These are phyloP conservation scores for Salvelinus fontinalis DNA, from an alignment of 2,113 vertebrate species.

Conservation along the genomic window DNA sequence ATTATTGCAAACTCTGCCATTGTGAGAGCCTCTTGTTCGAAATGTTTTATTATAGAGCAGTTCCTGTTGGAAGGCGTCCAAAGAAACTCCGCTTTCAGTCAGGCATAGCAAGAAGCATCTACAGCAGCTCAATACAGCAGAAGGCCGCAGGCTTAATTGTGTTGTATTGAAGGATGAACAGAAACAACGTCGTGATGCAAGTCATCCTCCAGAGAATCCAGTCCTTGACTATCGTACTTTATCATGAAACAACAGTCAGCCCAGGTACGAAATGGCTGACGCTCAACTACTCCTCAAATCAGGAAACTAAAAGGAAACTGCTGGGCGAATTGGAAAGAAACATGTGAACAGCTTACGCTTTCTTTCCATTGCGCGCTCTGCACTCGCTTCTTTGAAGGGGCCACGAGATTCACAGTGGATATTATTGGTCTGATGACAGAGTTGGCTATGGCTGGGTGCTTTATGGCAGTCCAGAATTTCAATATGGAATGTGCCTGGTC, in stretches of 20 bases:
- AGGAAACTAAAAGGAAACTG: not conserved
- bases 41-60: not conserved
- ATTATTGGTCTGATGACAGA: not conserved
- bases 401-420: slow-evolving; percentile 5
- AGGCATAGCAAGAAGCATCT: not conserved
- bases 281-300: not conserved
- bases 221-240: not conserved
- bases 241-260: not conserved
- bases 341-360: slow-evolving; percentile 5
- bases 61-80: slow-evolving; percentile 12
- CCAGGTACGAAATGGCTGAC: not conserved
- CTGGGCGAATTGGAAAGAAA: not conserved
- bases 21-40: not conserved
- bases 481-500: slow-evolving; percentile 50
- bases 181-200: not conserved
- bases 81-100: slow-evolving; percentile 1
- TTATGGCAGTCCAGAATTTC: slow-evolving; percentile 25
- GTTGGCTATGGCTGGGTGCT: slow-evolving; percentile 19
- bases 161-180: slow-evolving; percentile 6
- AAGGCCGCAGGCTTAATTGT: not conserved
- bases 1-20: not conserved
- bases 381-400: not conserved
- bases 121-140: not conserved
- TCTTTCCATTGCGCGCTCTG: not conserved
- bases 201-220: not conserved